These are phyloP conservation scores for Thryonomys swinderianus DNA, from an alignment of 2,113 vertebrate genomes.

Conservation along the genomic window DNA sequence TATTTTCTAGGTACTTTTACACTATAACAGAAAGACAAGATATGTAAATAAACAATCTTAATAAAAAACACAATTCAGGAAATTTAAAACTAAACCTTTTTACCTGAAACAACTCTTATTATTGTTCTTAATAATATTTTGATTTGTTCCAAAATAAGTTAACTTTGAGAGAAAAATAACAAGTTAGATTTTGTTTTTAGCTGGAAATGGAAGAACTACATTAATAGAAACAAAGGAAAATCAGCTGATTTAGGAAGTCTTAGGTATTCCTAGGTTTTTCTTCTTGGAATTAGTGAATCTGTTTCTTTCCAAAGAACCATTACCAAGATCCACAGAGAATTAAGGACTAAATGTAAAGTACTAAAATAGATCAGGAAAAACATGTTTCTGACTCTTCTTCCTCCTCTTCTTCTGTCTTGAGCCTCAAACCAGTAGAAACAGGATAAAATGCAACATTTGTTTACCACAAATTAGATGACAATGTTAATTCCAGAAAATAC, in stretches of 20 bases:
- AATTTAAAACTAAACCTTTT: not conserved
- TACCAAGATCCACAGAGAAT: not conserved
- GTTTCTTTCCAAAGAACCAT: constrained; percentile 5
- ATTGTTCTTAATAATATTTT: not conserved
- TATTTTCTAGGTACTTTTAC: not conserved
- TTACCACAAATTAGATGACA: constrained; percentile 40
- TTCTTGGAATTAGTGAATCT: constrained; percentile 13
- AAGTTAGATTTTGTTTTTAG: not conserved
- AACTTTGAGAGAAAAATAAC: not conserved
- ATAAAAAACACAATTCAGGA: not conserved
- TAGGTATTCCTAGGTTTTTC: constrained; percentile 6
- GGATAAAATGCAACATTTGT: constrained; percentile 19
- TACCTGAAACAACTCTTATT: not conserved
- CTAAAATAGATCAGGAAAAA: not conserved
- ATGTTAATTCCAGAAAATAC: constrained; percentile 35
- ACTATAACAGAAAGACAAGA: not conserved
- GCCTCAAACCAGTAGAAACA: constrained; percentile 34
- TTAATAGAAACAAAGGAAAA: constrained; percentile 55
- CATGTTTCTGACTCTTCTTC: not conserved
- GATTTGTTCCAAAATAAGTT: constrained; percentile 30
- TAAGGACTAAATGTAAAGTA: not conserved
- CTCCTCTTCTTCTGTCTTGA: not conserved
- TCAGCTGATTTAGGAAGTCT: not conserved
- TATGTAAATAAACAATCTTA: not conserved
- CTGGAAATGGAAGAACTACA: constrained; percentile 5